These are phyloP conservation scores for Diaphora mendica DNA, from an alignment of 2,888 invertebrate species.

Conservation along the genomic window DNA sequence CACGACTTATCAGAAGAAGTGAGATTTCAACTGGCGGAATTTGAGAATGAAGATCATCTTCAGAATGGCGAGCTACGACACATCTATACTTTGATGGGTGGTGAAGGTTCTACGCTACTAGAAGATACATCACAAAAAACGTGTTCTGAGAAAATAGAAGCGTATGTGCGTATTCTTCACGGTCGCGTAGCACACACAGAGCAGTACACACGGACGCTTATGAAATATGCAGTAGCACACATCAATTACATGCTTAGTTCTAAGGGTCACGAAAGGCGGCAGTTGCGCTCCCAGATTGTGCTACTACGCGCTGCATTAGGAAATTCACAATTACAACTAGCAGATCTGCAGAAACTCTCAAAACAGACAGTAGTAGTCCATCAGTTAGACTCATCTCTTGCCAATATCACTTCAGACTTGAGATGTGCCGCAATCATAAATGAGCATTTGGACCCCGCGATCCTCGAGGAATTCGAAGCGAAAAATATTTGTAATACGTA, in stretches of 20 bases:
- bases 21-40: too few relatives aligned
- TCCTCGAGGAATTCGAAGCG: neutral
- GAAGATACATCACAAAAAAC: too few relatives aligned
- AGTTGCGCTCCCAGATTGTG: neutral
- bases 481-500: neutral
- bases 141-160: too few relatives aligned
- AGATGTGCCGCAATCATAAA: too few relatives aligned
- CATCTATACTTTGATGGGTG: too few relatives aligned
- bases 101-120: too few relatives aligned
- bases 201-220: neutral
- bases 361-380: neutral
- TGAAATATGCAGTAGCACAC: neutral
- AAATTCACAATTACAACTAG: neutral
- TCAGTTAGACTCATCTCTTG: too few relatives aligned
- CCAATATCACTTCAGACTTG: too few relatives aligned
- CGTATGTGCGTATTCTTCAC: slow-evolving; percentile 46
- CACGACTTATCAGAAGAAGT: too few relatives aligned
- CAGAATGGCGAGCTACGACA: too few relatives aligned
- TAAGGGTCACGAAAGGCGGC: neutral
- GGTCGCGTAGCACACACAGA: slow-evolving; percentile 44
- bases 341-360: neutral
- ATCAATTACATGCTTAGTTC: neutral
- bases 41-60: too few relatives aligned
- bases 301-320: neutral
- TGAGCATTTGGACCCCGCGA: neutral